Evolutionary conservation across 2,113 vertebrate genomes (phyloP), one percentile per base, ranked within the genome.

Genomic region (Tragelaphus strepsiceros): DNA sequence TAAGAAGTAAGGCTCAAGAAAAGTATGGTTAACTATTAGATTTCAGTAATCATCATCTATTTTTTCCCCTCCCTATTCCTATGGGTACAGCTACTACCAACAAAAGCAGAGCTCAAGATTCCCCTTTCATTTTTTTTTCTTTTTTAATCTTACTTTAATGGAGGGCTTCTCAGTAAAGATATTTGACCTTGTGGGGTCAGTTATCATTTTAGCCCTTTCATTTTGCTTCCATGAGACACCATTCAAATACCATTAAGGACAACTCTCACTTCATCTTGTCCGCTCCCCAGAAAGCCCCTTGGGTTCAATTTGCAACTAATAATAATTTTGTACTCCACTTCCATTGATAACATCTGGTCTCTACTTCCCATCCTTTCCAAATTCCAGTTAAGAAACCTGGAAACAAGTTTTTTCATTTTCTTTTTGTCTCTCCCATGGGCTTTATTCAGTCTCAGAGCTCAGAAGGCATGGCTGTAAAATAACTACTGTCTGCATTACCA

Each of bases 381-480:
- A 74, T 88, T 61, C 46, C 39, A 84, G 22, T 86, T 94, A 92
- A 86, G 71, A 46, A 93, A 59, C 54, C 21, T 81, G 88, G 58
- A 90, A 93, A 35, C 9, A 86, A 56, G 7, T 46, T 96, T 92
- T 92, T 93, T 86, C 13, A 67, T 64, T 84, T 96, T 93, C 58
- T 56, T 74, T 80, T 85, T 88, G 16, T 64, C 12, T 7, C 54
- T 96, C 54, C 22, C 58, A n/a, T 21, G 54, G 6, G 17, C 21
- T 77, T 94, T 94, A 85, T 88, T 87, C 90, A 96, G n/a, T 10
- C 43, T 97, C 32, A 89, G 51, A 91, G 61, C 28, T 86, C 32
- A 80, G 35, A 59, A 54, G 39, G 0, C 22, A 39, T 35, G 35
- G 39, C 56, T 88, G 11, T 67, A 83, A 93, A 97, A 93, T 83